Percentiles rank a stretch among this genome's conserved stretches.
phyloP scores from a whole-genome alignment of 2,797 vertebrate genomes.

The Enteromius unitaeniatus region DNA sequence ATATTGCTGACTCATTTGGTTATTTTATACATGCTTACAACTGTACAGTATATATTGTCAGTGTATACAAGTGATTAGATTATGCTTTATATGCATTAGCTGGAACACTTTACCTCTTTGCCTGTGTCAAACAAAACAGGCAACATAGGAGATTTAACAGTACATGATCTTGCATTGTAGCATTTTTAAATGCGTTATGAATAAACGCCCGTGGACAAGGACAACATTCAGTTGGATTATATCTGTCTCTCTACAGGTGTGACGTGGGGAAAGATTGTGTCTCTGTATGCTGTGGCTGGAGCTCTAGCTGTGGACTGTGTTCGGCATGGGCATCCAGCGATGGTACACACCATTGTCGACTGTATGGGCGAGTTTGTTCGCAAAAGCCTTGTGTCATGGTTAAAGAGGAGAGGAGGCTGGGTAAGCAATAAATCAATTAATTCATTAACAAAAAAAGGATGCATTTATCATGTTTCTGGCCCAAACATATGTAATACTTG shows the following conservation, averaged over 20 bases:
- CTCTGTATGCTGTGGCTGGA: constrained; percentile 92
- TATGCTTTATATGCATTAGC: not conserved
- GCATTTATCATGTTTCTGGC: not conserved
- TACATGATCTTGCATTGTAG: not conserved
- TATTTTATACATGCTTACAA: not conserved
- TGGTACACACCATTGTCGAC: constrained; percentile 94
- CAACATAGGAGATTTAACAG: not conserved
- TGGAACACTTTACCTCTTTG: not conserved
- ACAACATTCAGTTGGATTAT: not conserved
- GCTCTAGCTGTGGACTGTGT: constrained; percentile 95
- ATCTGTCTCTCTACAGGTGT: constrained; percentile 79
- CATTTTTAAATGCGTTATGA: not conserved
- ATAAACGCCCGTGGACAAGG: not conserved
- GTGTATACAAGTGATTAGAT: not conserved
- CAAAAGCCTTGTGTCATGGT: constrained; percentile 90
- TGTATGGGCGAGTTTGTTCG: constrained; percentile 96
- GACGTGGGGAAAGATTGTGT: constrained; percentile 97
- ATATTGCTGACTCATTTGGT: not conserved
- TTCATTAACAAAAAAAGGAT: not conserved
- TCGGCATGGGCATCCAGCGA: constrained; percentile 88
- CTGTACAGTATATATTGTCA: not conserved
- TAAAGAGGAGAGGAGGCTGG: constrained; percentile 93
- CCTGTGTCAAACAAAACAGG: not conserved
- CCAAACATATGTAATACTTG: not conserved
- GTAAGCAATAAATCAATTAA: constrained; percentile 76